A percentile compares a stretch with the other conserved stretches of the same genome.
These are phyloP conservation scores for Apogon talboti DNA, from an alignment of 2,797 vertebrate genomes.

Conservation along the genomic window DNA sequence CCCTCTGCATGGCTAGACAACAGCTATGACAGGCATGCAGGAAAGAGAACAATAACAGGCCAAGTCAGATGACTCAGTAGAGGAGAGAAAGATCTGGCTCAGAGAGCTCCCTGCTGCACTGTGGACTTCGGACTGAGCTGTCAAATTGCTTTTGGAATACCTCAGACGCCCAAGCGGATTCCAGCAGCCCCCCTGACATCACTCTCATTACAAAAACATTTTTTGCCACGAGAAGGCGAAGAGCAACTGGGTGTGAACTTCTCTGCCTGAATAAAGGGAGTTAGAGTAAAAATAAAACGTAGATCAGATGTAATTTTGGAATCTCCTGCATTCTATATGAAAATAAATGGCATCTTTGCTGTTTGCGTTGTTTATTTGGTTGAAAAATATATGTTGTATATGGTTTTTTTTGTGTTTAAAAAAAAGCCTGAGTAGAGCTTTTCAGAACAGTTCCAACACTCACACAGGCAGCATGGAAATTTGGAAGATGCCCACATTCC, in stretches of 20 bases:
- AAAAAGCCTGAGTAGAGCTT: conserved; percentile 43
- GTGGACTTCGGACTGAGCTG: conserved; percentile 44
- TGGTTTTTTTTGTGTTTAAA: conserved; percentile 14
- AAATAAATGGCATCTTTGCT: not conserved
- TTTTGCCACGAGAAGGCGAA: conserved; percentile 49
- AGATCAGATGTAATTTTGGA: not conserved
- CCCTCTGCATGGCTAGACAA: conserved; percentile 59
- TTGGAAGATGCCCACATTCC: conserved; percentile 32
- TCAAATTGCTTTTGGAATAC: conserved; percentile 63
- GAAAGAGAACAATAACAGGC: conserved; percentile 68
- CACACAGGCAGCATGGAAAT: conserved; percentile 45
- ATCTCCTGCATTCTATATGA: no score
- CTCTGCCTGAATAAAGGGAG: not conserved
- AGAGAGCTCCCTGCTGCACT: conserved; percentile 23
- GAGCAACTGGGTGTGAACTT: conserved; percentile 36
- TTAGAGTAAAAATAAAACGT: not conserved
- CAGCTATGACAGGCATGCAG: conserved; percentile 78
- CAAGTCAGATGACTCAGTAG: conserved; percentile 53
- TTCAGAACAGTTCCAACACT: conserved; percentile 36
- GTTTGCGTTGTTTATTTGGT: conserved; percentile 19
- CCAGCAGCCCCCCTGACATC: conserved; percentile 53
- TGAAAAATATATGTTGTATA: not conserved
- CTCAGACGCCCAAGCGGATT: conserved; percentile 55
- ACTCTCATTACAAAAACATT: conserved; percentile 47
- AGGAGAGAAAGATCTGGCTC: conserved; percentile 37